Base-by-base conservation (phyloP, 2,888 invertebrate species). In the Scelioninae gen. 2 region DNA sequence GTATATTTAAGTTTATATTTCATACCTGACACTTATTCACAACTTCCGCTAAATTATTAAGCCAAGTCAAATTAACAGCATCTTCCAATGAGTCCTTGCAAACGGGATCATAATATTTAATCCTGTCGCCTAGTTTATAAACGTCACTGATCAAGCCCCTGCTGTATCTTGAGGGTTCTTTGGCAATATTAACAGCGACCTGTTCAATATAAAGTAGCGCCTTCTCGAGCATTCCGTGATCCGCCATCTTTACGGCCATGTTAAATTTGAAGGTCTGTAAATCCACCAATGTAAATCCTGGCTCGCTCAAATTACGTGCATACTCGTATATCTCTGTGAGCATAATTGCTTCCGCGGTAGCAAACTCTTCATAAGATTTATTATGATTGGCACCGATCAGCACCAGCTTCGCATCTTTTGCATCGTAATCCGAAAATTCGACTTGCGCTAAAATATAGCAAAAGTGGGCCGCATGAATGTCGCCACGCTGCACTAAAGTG, bases 291-390 rank as follows among this genome's bases (percentile, higher is more conserved):
- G 90, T 89, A 84, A 92, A 94, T 58, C 90, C 89, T 16, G 91
- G 90, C 82, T 92, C 93, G 77, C 92, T 93, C 52, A 97, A 89
- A 70, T 93, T 92, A 76, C 94, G 90, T 2, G 96, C 97, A 85
- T 96, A 98, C 87, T 97, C 97, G 86, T 96, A 97, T 71, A 97
- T 92, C 88, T 97, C 97, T 0, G 97, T 97, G 87, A 96, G 93
- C 88, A 97, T 94, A 73, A 97, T 93, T 16, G 96, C 95, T 83
- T 93, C 92, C 83, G 93, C 92, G 58, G 90, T 91, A 37, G 93
- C 93, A 85, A 95, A 93, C 81, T 91, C 89, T 13, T 84, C 84
- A 81, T 93, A 92, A 1, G 89, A 82, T 79, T 89, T 87, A 67
- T 90, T 89, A 75, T 93, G 90, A 55, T 89, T 89, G 4, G 93